Evolutionary conservation across 2,797 vertebrate genomes (phyloP).

Genomic region (Pteropus rufus): DNA sequence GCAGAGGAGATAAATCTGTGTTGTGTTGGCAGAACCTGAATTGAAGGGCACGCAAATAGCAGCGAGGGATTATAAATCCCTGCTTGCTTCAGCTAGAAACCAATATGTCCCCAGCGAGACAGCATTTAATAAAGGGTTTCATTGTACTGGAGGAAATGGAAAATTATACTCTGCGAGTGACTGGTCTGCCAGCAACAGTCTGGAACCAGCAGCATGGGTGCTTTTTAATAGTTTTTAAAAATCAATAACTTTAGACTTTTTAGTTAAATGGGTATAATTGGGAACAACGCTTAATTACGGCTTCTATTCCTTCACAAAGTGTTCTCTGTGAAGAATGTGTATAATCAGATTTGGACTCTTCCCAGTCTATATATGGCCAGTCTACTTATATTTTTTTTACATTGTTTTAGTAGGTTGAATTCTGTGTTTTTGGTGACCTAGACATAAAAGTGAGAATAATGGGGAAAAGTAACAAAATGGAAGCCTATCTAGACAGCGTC

Average conservation of each 20-base stretch:
- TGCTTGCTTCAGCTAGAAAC: slow-evolving; percentile 65
- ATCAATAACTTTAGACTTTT: slow-evolving; percentile 78
- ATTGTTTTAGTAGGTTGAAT: neutral
- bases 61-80: slow-evolving; percentile 72
- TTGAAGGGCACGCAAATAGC: slow-evolving; percentile 73
- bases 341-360: slow-evolving; percentile 57
- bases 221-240: slow-evolving; percentile 74
- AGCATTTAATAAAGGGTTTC: slow-evolving; percentile 78
- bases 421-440: slow-evolving; percentile 1
- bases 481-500: slow-evolving; percentile 27
- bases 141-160: slow-evolving; percentile 67
- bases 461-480: neutral
- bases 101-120: slow-evolving; percentile 72
- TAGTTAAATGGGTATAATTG: slow-evolving; percentile 80
- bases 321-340: slow-evolving; percentile 68
- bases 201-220: slow-evolving; percentile 68
- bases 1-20: slow-evolving; percentile 60
- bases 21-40: slow-evolving; percentile 58
- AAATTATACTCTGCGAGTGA: slow-evolving; percentile 69
- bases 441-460: slow-evolving; percentile 43
- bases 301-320: slow-evolving; percentile 74
- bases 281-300: slow-evolving; percentile 73
- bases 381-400: neutral
- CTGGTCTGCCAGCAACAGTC: slow-evolving; percentile 65
- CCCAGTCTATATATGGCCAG: neutral